Evolutionary conservation across 2,888 invertebrate species (phyloP).

Genomic region (Nymphalis polychloros): DNA sequence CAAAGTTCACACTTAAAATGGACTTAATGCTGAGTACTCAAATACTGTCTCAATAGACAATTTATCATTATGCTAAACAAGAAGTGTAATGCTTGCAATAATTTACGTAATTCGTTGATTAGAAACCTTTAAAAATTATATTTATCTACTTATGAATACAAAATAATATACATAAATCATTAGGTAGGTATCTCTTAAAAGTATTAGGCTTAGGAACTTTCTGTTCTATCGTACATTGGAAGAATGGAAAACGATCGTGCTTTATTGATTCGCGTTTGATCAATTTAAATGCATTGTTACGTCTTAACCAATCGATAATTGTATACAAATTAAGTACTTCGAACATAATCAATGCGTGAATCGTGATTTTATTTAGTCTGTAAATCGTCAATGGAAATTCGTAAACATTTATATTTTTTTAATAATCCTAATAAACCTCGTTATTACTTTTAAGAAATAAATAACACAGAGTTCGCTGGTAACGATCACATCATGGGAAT

Average conservation of each 20-base stretch:
- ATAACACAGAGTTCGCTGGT: conserved; percentile 27
- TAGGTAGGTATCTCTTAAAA: conserved; percentile 61
- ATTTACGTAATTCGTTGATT: conserved; percentile 75
- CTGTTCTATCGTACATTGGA: conserved; percentile 63
- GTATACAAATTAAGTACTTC: conserved; percentile 36
- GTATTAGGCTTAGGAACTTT: conserved; percentile 76
- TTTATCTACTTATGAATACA: conserved; percentile 67
- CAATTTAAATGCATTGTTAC: not conserved
- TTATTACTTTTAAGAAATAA: conserved; percentile 33
- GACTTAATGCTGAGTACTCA: conserved; percentile 16
- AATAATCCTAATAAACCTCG: conserved; percentile 23
- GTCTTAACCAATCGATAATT: conserved; percentile 15
- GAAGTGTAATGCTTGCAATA: conserved; percentile 47
- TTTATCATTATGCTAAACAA: conserved; percentile 38
- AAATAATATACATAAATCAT: conserved; percentile 63
- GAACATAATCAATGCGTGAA: conserved; percentile 13
- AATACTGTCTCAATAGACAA: conserved; percentile 36
- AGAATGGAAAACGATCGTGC: conserved; percentile 15
- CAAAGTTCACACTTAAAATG: conserved; percentile 1
- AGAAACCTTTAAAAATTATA: conserved; percentile 73
- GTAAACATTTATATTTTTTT: not conserved
- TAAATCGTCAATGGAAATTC: not conserved
- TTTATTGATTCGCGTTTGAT: conserved; percentile 6
- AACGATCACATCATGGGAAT: conserved; percentile 24
- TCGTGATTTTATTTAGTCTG: not conserved